phyloP scores from a whole-genome alignment of 2,797 vertebrate genomes.

The Bufotes viridis region DNA sequence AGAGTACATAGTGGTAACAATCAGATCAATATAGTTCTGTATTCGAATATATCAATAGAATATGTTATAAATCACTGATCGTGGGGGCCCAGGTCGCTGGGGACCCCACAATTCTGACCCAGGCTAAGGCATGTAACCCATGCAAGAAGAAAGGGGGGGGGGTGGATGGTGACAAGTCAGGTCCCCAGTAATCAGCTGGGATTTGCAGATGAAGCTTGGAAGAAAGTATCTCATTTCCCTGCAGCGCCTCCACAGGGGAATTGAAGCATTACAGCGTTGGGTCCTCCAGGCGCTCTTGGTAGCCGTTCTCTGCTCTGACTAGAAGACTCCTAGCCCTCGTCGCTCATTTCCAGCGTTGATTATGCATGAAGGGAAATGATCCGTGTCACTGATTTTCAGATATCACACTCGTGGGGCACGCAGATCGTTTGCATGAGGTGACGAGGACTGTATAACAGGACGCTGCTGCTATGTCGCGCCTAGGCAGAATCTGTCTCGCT shows the following conservation, averaged over 20 bases:
- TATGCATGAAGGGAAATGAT: neutral
- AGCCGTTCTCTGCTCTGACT: neutral
- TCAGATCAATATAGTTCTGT: too few relatives aligned
- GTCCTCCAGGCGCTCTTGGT: neutral
- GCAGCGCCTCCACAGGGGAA: neutral
- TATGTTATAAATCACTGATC: neutral
- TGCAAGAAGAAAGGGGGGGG: too few relatives aligned
- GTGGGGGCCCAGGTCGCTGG: neutral
- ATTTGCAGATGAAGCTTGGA: neutral
- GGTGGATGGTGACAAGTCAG: too few relatives aligned
- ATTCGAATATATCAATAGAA: neutral
- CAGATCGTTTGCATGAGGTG: neutral
- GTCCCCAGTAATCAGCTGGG: neutral
- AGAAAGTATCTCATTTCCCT: neutral
- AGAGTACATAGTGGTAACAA: too few relatives aligned
- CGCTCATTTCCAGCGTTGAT: neutral
- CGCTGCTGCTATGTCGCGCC: neutral
- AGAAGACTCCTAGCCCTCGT: neutral
- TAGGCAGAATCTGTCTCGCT: neutral
- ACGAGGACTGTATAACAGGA: neutral
- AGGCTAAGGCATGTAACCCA: too few relatives aligned
- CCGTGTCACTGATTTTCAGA: neutral
- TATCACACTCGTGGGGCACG: neutral
- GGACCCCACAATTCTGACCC: too few relatives aligned
- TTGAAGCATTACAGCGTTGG: neutral